phyloP scores from a whole-genome alignment of 2,797 vertebrate genomes.

The Spatula versicolor region DNA sequence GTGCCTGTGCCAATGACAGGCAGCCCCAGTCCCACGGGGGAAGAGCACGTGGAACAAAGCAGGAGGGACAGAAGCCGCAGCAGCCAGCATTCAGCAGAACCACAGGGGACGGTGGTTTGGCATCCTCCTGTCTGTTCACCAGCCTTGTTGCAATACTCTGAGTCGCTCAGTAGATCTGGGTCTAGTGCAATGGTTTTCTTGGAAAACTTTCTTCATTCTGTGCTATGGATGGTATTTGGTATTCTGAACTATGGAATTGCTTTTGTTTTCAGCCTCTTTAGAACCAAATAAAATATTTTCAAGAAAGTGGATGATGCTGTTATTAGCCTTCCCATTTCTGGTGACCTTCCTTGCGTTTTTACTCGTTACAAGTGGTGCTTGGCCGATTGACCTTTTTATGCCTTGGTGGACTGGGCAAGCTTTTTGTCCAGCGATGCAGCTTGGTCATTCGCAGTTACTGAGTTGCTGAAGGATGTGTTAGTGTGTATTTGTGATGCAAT shows the following conservation, averaged over 20 bases:
- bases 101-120: neutral
- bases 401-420: neutral
- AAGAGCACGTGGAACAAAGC: neutral
- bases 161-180: slow-evolving; percentile 4
- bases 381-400: neutral
- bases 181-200: slow-evolving; percentile 60
- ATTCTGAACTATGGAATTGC: slow-evolving; percentile 49
- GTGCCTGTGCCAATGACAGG: neutral
- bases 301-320: neutral
- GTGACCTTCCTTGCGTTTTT: neutral
- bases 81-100: neutral
- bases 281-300: slow-evolving; percentile 77
- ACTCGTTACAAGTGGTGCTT: neutral
- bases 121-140: neutral
- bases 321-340: neutral
- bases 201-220: slow-evolving; percentile 39
- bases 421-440: neutral
- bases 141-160: neutral
- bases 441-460: neutral
- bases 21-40: rapidly evolving
- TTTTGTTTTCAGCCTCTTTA: slow-evolving; percentile 46
- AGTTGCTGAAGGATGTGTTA: neutral
- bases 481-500: neutral
- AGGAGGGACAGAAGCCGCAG: neutral
- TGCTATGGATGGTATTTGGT: neutral